Evolutionary conservation across 2,888 invertebrate species (phyloP).

Genomic region (Troides aeacus): DNA sequence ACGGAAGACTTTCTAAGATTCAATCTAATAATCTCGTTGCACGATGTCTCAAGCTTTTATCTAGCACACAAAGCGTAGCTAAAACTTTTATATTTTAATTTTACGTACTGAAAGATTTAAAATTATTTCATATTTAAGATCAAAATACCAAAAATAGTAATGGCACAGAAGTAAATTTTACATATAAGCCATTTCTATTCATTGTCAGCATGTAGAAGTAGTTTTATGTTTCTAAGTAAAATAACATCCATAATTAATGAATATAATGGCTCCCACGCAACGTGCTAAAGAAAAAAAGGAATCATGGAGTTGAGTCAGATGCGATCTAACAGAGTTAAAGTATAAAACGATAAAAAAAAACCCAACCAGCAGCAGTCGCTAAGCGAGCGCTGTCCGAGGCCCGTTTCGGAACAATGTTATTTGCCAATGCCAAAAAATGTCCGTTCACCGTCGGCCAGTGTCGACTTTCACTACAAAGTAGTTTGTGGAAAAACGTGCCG

Average conservation of each 20-base stretch:
- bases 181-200: not conserved
- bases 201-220: not conserved
- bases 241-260: not conserved
- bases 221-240: not conserved
- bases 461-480: conserved; percentile 63
- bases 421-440: conserved; percentile 64
- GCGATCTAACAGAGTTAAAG: conserved; percentile 29
- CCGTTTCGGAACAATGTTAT: conserved; percentile 50
- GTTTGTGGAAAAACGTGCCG: conserved; percentile 63
- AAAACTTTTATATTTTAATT: not conserved
- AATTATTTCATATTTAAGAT: not conserved
- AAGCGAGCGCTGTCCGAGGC: conserved; percentile 36
- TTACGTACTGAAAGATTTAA: not conserved
- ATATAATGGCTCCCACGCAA: not conserved
- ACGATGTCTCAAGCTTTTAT: not conserved
- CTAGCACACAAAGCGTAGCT: not conserved
- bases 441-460: conserved; percentile 48
- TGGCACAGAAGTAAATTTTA: not conserved
- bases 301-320: conserved; percentile 6
- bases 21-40: not conserved
- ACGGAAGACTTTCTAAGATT: not conserved
- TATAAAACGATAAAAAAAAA: conserved; percentile 30
- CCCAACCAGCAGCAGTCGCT: conserved; percentile 37
- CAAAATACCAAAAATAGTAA: not conserved
- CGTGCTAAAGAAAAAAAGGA: conserved; percentile 2